phyloP scores from a whole-genome alignment of 2,113 vertebrate species.

The Numenius arquata region DNA sequence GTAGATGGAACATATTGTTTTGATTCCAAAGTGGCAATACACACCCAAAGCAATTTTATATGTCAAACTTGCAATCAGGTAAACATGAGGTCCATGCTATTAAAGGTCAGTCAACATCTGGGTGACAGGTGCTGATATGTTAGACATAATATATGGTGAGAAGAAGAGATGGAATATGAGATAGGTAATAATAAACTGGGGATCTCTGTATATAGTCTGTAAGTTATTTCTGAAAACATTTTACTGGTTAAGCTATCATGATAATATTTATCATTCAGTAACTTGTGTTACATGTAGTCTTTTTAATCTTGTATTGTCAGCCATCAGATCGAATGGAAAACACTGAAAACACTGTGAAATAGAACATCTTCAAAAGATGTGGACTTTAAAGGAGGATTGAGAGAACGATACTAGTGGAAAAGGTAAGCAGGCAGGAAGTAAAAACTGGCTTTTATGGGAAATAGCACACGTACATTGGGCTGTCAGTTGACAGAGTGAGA shows the following conservation, averaged over 20 bases:
- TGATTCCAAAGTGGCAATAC: neutral
- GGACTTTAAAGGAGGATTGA: neutral
- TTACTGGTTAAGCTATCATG: neutral
- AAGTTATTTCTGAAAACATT: neutral
- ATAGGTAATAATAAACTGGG: neutral
- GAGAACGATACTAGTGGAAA: neutral
- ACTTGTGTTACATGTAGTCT: accelerated
- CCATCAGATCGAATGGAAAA: neutral
- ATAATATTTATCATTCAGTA: neutral
- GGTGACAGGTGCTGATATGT: neutral
- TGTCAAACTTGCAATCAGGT: neutral
- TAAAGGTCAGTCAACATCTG: neutral
- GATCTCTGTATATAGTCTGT: neutral
- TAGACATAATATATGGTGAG: neutral
- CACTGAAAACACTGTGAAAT: neutral
- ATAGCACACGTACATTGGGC: neutral
- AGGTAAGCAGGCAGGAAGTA: neutral
- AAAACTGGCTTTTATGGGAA: neutral
- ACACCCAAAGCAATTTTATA: neutral
- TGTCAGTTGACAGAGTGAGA: neutral
- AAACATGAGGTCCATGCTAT: neutral
- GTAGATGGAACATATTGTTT: neutral
- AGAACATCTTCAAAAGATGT: neutral
- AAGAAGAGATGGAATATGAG: neutral
- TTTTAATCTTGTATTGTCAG: neutral